Conservation (phyloP, 2,797 vertebrate species). For the Hydrolagus colliei region DNA sequence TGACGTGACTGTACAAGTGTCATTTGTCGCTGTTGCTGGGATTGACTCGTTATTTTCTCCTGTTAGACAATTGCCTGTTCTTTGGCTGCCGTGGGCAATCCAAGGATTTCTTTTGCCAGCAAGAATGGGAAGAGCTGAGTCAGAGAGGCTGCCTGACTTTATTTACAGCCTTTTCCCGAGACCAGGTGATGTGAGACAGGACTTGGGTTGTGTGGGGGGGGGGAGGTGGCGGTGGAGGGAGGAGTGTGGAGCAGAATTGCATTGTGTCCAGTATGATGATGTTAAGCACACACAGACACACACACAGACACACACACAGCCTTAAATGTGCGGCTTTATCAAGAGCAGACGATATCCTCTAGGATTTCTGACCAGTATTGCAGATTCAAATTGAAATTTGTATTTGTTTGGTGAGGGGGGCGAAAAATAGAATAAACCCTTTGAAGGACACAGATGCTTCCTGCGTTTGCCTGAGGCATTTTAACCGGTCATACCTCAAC, state of each 20-base stretch:
- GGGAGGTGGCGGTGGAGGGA: background rate
- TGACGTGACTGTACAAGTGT: too few species aligned
- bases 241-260: background rate
- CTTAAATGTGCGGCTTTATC: background rate
- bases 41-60: background rate
- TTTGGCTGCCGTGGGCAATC: conserved; percentile 78
- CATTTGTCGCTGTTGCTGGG: too few species aligned
- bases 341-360: background rate
- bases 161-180: conserved; percentile 84
- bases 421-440: too few species aligned
- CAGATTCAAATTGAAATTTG: background rate
- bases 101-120: conserved; percentile 79
- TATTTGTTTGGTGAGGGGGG: too few species aligned
- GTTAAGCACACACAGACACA: background rate
- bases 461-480: too few species aligned
- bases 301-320: background rate
- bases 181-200: conserved; percentile 65
- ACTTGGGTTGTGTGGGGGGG: background rate
- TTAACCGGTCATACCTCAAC: too few species aligned
- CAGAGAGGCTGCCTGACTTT: conserved; percentile 59
- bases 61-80: conserved; percentile 72
- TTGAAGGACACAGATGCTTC: too few species aligned
- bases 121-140: conserved; percentile 72
- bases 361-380: background rate
- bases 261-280: background rate